Percentiles rank a stretch among this genome's conserved stretches.
These are phyloP conservation scores for Megamerina dolium DNA, from an alignment of 2,888 invertebrate species.

Conservation along the genomic window DNA sequence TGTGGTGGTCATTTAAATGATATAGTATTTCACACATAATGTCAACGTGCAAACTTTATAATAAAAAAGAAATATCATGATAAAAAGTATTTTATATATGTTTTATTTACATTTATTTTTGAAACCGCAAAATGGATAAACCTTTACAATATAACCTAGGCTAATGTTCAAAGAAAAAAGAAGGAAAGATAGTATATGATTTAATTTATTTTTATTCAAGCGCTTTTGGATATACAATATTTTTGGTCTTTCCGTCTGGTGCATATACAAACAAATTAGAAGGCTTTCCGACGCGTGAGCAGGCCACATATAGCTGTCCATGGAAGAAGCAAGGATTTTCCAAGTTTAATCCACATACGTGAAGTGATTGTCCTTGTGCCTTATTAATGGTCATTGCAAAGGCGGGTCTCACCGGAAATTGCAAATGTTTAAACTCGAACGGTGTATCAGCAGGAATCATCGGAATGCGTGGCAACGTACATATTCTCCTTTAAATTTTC, in stretches of 20 bases:
- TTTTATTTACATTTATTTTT: no score
- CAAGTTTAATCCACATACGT: conserved; percentile 12
- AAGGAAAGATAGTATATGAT: no score
- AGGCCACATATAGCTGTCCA: conserved; percentile 13
- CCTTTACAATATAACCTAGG: no score
- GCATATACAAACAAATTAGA: background rate
- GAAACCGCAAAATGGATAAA: no score
- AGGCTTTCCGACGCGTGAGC: conserved; percentile 12
- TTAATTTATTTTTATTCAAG: no score
- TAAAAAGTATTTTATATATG: no score
- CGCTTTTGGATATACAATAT: conserved; percentile 4
- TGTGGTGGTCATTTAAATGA: no score
- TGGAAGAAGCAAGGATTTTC: conserved; percentile 12
- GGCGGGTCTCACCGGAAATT: conserved; percentile 11
- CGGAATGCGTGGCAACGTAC: conserved; percentile 11
- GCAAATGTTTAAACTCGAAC: conserved; percentile 15
- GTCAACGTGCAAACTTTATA: no score
- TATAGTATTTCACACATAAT: no score
- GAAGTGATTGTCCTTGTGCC: conserved; percentile 12
- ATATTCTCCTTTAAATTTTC: conserved; percentile 15
- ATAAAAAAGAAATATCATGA: no score
- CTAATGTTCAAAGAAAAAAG: no score
- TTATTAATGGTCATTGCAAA: conserved; percentile 19
- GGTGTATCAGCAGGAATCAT: conserved; percentile 16
- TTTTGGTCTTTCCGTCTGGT: conserved; percentile 5